These are phyloP conservation scores for Drosophila subobscura DNA, from an alignment of 1,140 invertebrate species.

Conservation along the genomic window DNA sequence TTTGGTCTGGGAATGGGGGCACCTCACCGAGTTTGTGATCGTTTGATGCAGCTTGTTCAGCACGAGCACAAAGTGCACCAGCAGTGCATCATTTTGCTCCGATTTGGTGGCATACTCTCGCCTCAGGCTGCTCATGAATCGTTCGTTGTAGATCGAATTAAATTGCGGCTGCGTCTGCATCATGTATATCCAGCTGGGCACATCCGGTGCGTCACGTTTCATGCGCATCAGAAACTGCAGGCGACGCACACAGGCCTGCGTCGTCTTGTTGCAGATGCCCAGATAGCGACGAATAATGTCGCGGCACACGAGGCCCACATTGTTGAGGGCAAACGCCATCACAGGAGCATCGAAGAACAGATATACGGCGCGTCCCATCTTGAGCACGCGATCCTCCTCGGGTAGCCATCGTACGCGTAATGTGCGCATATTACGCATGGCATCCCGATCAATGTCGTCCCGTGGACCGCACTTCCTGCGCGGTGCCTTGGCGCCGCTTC, in stretches of 20 bases:
- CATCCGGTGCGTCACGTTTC: conserved; percentile 64
- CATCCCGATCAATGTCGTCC: conserved; percentile 88
- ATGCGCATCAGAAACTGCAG: conserved; percentile 83
- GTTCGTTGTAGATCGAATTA: conserved; percentile 56
- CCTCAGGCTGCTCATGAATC: conserved; percentile 61
- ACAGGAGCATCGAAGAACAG: conserved; percentile 86
- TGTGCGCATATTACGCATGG: conserved; percentile 87
- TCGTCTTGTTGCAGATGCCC: conserved; percentile 88
- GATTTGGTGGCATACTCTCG: conserved; percentile 51
- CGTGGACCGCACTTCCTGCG: conserved; percentile 78
- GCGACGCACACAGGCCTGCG: conserved; percentile 87
- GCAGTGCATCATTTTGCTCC: conserved; percentile 56
- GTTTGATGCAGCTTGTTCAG: conserved; percentile 56
- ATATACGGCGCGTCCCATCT: conserved; percentile 88
- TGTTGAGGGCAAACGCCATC: conserved; percentile 81
- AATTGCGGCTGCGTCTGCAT: conserved; percentile 66
- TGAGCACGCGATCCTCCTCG: conserved; percentile 87
- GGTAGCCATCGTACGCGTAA: conserved; percentile 87
- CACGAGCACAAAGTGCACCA: conserved; percentile 66
- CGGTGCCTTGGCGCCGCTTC: conserved; percentile 47
- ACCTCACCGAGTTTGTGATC: conserved; percentile 59
- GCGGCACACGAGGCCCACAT: conserved; percentile 79
- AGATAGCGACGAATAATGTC: conserved; percentile 87
- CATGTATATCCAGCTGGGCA: conserved; percentile 74
- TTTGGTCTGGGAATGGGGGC: neutral